Percentiles rank a stretch among this genome's conserved stretches.
Evolutionary conservation across 2,113 vertebrate genomes (phyloP).

Genomic region (Phylloscopus trochiloides): DNA sequence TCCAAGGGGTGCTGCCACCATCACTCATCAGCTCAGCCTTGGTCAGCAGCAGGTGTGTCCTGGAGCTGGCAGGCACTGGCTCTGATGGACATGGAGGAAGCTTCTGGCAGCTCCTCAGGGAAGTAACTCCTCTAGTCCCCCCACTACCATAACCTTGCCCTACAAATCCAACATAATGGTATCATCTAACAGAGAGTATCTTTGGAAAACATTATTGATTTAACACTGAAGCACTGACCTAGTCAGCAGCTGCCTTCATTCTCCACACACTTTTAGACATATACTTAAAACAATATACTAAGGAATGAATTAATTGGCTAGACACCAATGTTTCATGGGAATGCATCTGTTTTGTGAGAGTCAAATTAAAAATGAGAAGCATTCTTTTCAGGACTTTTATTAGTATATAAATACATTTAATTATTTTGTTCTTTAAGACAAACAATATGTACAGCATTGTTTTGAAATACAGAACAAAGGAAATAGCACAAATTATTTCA

Average conservation of each 20-base stretch:
- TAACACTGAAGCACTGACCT: neutral
- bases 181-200: neutral
- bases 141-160: neutral
- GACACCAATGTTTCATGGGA: neutral
- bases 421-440: neutral
- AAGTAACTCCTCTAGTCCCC: neutral
- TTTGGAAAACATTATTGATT: neutral
- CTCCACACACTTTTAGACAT: neutral
- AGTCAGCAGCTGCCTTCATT: neutral
- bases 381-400: neutral
- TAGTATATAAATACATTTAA: neutral
- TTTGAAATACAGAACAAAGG: neutral
- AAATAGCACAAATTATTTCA: neutral
- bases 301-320: neutral
- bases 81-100: neutral
- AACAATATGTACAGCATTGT: neutral
- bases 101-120: neutral
- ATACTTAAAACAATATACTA: neutral
- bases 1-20: neutral
- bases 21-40: neutral
- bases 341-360: neutral
- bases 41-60: neutral
- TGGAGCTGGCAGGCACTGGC: neutral
- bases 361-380: neutral
- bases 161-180: neutral